A percentile compares a stretch with the other conserved stretches of the same genome.
Conservation (phyloP, 2,113 vertebrate species). For the Hydropotes inermis region DNA sequence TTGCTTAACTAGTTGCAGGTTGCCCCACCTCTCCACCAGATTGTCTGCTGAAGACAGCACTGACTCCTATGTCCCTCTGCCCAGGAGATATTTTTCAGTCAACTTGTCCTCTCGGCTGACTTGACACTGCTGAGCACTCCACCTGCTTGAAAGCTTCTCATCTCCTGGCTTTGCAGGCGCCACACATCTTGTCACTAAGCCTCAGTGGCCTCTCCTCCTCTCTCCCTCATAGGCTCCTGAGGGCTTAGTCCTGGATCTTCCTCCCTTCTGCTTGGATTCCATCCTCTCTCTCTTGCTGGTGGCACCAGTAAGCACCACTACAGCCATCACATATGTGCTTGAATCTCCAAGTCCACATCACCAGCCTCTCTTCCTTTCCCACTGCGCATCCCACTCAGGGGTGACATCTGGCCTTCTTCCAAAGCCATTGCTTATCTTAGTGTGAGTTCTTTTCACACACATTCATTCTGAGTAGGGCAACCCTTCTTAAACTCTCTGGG, state of each 20-base stretch:
- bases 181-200: neutral
- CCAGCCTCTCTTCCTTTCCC: neutral
- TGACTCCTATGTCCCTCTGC: neutral
- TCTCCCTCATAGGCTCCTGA: too few species aligned
- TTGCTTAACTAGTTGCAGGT: neutral
- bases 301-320: neutral
- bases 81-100: neutral
- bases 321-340: fast-evolving
- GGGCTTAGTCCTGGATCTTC: neutral
- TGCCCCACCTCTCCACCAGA: neutral
- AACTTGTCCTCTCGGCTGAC: neutral
- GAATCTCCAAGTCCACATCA: neutral
- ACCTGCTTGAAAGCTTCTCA: neutral
- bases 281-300: neutral
- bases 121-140: neutral
- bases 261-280: neutral
- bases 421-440: neutral
- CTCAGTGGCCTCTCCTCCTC: neutral
- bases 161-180: neutral
- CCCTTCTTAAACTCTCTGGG: neutral
- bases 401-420: neutral
- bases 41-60: neutral
- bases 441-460: fast-evolving
- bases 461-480: neutral
- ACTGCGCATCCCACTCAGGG: fast-evolving